Base-by-base conservation (phyloP, 2,888 invertebrate genomes). In the Lithosia quadra region DNA sequence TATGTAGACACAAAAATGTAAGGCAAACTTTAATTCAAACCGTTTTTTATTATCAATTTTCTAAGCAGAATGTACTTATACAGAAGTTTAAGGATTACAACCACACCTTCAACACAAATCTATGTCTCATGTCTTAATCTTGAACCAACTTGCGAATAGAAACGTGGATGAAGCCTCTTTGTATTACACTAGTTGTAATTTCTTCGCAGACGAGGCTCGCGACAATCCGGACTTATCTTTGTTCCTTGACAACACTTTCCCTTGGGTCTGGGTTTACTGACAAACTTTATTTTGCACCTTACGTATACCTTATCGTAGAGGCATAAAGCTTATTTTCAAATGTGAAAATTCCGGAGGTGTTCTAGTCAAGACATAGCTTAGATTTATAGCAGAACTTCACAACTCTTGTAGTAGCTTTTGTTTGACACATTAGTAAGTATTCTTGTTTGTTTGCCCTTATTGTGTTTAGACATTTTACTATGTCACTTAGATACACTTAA, bases 171-270 rank as follows among this genome's bases (percentile, higher is more conserved):
- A 84, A 87, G 83, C 82, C 85, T 87, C 88, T 91, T 90, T 90
- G 87, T 91, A 85, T 87, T 86, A 84, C 86, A 85, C 86, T 89
- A 88, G 90, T 91, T 90, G 90, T 92, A 92, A 93, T 93, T 93
- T 92, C 88, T 88, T 88, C 85, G 77, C 84, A 89, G 91, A 88
- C 91, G 87, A 90, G 86, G 76, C 88, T 86, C 77, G 87, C 88
- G 89, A 92, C 93, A 93, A 93, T 93, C 91, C 91, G 86, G 91
- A 86, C 92, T 93, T 92, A 93, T 93, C 93, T 90, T 90, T 91
- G 92, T 93, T 91, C 88, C 92, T 90, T 91, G 91, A 90, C 91
- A 92, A 92, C 92, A 93, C 92, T 93, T 93, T 93, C 92, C 92
- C 92, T 86, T 87, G 91, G 91, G 91, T 88, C 81, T 77, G 68